A percentile compares a stretch with the other conserved stretches of the same genome.
Evolutionary conservation across 2,113 vertebrate species (phyloP).

Genomic region (Tupaia chinensis): DNA sequence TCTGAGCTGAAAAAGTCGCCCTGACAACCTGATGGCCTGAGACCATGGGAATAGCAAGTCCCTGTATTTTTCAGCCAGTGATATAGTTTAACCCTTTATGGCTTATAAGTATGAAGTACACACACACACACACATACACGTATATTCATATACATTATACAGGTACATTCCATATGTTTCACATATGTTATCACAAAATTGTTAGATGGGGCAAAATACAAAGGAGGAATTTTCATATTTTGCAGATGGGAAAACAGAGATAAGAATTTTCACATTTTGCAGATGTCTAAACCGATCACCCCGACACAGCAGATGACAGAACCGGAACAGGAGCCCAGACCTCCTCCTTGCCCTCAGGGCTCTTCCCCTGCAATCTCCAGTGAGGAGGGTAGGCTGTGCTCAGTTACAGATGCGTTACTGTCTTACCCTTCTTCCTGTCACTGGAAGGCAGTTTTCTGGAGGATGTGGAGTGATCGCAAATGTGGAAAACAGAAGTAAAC

Average conservation of each 20-base stretch:
- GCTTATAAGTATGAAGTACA: background rate
- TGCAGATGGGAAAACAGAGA: background rate
- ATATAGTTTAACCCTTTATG: background rate
- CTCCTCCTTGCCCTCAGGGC: background rate
- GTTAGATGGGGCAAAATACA: background rate
- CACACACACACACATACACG: background rate
- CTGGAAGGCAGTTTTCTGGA: slow-evolving; percentile 8
- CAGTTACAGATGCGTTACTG: background rate
- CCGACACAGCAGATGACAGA: background rate
- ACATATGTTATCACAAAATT: background rate
- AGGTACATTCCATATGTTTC: background rate
- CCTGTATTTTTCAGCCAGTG: background rate
- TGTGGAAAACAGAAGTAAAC: background rate
- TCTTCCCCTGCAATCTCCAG: background rate
- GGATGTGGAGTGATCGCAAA: background rate
- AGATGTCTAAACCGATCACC: background rate
- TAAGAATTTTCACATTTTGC: background rate
- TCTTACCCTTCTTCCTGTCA: background rate
- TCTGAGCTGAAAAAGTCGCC: background rate
- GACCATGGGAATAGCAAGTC: background rate
- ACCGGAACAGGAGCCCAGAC: background rate
- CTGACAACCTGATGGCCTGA: background rate
- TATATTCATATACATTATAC: background rate
- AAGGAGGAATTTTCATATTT: background rate
- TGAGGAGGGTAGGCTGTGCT: background rate